A percentile compares a stretch with the other conserved stretches of the same genome.
These are phyloP conservation scores for Dendropsophus ebraccatus DNA, from an alignment of 2,113 vertebrate species.

Conservation along the genomic window DNA sequence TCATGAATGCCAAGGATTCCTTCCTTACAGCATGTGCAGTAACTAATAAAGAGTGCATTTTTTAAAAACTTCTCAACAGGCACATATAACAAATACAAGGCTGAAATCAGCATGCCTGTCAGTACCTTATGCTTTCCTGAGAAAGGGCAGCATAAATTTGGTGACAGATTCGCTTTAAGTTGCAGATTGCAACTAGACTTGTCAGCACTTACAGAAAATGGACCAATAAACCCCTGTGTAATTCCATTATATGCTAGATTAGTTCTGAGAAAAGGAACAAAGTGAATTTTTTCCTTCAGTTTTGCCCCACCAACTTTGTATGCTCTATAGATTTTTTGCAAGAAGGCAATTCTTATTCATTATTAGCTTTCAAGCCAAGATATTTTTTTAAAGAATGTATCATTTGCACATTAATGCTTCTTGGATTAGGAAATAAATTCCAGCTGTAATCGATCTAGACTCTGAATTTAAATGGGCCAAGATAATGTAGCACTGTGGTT, in stretches of 20 bases:
- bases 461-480: constrained; percentile 5
- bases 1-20: no score
- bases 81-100: no score
- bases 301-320: constrained; percentile 31
- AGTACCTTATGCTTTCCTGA: no score
- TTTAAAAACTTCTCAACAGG: no score
- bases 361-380: constrained; percentile 4
- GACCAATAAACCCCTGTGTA: constrained; percentile 34
- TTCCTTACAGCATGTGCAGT: no score
- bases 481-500: neutral
- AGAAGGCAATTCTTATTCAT: constrained; percentile 35
- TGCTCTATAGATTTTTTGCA: constrained; percentile 32
- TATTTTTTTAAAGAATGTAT: constrained; percentile 33
- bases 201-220: constrained; percentile 38
- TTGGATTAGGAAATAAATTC: constrained; percentile 19
- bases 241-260: constrained; percentile 42
- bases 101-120: no score
- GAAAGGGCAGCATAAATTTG: no score
- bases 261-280: constrained; percentile 36
- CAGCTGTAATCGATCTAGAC: neutral
- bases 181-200: constrained; percentile 29
- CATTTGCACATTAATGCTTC: constrained; percentile 39
- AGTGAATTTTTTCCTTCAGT: constrained; percentile 30
- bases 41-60: no score
- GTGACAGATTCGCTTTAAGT: neutral